Evolutionary conservation across 2,888 invertebrate genomes (phyloP), one percentile per base, ranked within the genome.

Genomic region (Coecobrya sp.): DNA sequence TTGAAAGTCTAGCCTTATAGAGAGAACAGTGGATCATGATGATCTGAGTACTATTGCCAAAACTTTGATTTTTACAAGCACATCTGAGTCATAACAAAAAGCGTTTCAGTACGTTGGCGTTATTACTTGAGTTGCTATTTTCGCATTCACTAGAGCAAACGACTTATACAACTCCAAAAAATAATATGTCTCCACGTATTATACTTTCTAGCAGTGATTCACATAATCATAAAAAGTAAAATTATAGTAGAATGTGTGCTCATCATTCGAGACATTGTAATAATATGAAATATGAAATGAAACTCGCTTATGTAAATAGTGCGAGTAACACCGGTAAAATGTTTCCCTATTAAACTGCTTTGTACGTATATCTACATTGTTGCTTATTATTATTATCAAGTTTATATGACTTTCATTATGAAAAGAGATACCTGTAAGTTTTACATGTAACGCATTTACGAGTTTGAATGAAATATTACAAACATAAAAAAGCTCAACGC

Each of bases 51-150:
- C 79, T 79, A 89, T 85, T 91, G 91, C 86, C 91, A 91, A 90
- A 91, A 49, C 22, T 90, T 86, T 86, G 79, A 91, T 91, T 76
- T 89, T 91, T 91, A 65, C 85, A 85, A 73, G 84, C 76, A 22
- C 70, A 52, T 79, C 52, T 81, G 79, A 79, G 65, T 88, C 88
- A 88, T 62, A 88, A 88, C 68, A 90, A 89, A 82, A 89, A 89
- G 70, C 27, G 79, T 79, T 55, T 79, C 79, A 55, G 52, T 79
- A 84, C 89, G 89, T 90, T 90, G 89, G 89, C 76, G 85, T 81
- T 79, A 42, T 90, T 70, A 45, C 79, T 84, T 79, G n/a, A 27
- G 79, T 55, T 70, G 81, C 89, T 85, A 70, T 89, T 81, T 82
- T 70, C 82, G 68, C 81, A 65, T 81, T 81, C 79, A 68, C 30